phyloP scores from a whole-genome alignment of 2,113 vertebrate genomes.

The Lipophrys pholis region DNA sequence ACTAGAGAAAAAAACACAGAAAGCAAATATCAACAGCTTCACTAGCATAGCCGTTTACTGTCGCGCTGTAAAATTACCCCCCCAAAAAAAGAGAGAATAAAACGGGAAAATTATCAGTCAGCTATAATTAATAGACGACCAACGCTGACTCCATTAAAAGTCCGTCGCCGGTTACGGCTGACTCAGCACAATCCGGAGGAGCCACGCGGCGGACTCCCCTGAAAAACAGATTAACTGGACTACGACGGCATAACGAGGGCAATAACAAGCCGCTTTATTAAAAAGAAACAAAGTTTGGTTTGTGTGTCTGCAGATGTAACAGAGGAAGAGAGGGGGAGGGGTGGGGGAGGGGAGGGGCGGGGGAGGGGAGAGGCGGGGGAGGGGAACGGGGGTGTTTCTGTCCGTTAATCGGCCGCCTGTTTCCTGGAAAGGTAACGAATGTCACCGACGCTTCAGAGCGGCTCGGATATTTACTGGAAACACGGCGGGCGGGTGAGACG shows the following conservation, averaged over 20 bases:
- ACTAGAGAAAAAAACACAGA: conserved; percentile 18
- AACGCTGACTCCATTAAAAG: conserved; percentile 70
- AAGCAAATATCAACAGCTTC: too few relatives aligned
- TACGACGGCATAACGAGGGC: conserved; percentile 47
- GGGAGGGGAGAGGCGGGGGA: too few relatives aligned
- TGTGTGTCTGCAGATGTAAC: conserved; percentile 21
- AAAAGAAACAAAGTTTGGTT: conserved; percentile 38
- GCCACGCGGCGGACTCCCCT: conserved; percentile 39
- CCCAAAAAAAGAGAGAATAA: too few relatives aligned
- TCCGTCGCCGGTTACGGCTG: conserved; percentile 40
- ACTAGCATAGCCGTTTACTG: conserved; percentile 34
- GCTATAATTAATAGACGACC: conserved; percentile 66
- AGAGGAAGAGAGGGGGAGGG: too few relatives aligned
- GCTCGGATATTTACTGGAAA: conserved; percentile 66
- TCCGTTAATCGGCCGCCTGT: conserved; percentile 31
- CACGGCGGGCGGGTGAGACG: conserved; percentile 44
- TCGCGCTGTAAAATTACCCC: conserved; percentile 30
- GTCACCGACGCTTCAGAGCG: conserved; percentile 28
- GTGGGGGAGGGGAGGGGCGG: too few relatives aligned
- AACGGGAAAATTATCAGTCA: conserved; percentile 60
- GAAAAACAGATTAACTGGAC: conserved; percentile 61
- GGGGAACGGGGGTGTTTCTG: too few relatives aligned
- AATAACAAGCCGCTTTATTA: conserved; percentile 59
- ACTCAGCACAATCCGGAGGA: conserved; percentile 46
- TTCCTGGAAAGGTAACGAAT: conserved; percentile 67